A percentile compares a stretch with the other conserved stretches of the same genome.
These are phyloP conservation scores for Drosophila ochracea DNA, from an alignment of 2,888 invertebrate genomes.

Conservation along the genomic window DNA sequence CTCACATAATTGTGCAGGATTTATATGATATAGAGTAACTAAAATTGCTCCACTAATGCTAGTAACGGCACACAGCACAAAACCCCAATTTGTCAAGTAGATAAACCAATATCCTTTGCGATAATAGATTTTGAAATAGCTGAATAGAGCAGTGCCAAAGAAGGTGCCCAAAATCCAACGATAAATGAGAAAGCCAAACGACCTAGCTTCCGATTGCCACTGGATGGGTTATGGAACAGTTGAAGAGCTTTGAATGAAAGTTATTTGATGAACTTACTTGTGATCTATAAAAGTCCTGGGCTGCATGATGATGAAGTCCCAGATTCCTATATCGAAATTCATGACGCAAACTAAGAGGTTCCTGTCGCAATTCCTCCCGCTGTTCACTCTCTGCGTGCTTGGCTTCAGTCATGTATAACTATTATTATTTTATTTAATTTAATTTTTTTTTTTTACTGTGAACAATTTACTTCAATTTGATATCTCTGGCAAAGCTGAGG, in stretches of 20 bases:
- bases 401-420: conserved; percentile 7
- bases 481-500: conserved; percentile 21
- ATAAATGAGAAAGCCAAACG: conserved; percentile 43
- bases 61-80: conserved; percentile 30
- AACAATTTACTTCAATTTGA: conserved; percentile 30
- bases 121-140: neutral
- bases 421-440: neutral
- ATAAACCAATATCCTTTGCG: conserved; percentile 32
- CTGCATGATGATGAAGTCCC: conserved; percentile 30
- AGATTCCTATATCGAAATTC: conserved; percentile 24
- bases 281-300: conserved; percentile 49
- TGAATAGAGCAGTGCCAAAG: conserved; percentile 18
- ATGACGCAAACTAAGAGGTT: conserved; percentile 30
- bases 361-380: conserved; percentile 21
- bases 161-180: conserved; percentile 48
- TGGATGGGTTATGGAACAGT: neutral
- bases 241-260: neutral
- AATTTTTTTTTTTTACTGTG: neutral
- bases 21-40: conserved; percentile 22
- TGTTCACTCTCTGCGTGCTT: neutral
- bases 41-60: conserved; percentile 39
- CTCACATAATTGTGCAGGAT: conserved; percentile 38
- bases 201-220: conserved; percentile 53
- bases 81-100: conserved; percentile 56
- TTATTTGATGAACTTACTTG: conserved; percentile 38